phyloP scores from a whole-genome alignment of 2,888 invertebrate genomes.

The Scotopteryx bipunctaria region DNA sequence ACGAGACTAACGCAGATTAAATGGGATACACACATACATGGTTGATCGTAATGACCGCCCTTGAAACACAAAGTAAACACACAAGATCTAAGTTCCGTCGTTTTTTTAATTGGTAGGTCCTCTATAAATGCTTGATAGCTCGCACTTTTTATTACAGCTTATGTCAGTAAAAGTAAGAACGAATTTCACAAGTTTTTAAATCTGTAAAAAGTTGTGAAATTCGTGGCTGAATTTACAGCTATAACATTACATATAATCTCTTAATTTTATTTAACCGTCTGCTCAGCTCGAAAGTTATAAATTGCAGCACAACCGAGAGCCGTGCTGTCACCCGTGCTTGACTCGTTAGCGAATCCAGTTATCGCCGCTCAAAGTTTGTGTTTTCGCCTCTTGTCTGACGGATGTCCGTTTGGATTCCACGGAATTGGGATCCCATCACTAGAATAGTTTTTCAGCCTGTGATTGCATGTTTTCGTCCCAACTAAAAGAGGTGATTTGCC shows the following conservation, averaged over 20 bases:
- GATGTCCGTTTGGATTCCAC: constrained; percentile 46
- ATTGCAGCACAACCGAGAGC: constrained; percentile 40
- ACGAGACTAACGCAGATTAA: background rate
- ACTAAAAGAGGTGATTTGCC: background rate
- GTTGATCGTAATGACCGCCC: too few species aligned
- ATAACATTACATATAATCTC: constrained; percentile 4
- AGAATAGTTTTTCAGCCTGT: constrained; percentile 7
- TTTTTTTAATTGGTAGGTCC: too few species aligned
- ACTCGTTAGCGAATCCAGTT: constrained; percentile 77
- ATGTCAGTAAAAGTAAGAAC: background rate
- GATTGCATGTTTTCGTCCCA: constrained; percentile 7
- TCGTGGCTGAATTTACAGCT: background rate
- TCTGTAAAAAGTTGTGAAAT: background rate
- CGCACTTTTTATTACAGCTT: background rate
- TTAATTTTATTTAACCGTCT: constrained; percentile 27
- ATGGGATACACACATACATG: background rate
- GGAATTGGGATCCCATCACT: constrained; percentile 8
- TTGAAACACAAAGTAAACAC: too few species aligned
- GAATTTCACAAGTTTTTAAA: background rate
- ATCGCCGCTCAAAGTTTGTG: constrained; percentile 71
- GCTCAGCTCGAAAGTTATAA: constrained; percentile 36
- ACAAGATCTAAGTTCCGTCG: too few species aligned
- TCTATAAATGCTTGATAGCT: too few species aligned
- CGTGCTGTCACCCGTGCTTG: constrained; percentile 52
- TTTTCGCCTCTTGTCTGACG: constrained; percentile 62